These are phyloP conservation scores for Passer domesticus DNA, from an alignment of 2,113 vertebrate genomes.

Conservation along the genomic window DNA sequence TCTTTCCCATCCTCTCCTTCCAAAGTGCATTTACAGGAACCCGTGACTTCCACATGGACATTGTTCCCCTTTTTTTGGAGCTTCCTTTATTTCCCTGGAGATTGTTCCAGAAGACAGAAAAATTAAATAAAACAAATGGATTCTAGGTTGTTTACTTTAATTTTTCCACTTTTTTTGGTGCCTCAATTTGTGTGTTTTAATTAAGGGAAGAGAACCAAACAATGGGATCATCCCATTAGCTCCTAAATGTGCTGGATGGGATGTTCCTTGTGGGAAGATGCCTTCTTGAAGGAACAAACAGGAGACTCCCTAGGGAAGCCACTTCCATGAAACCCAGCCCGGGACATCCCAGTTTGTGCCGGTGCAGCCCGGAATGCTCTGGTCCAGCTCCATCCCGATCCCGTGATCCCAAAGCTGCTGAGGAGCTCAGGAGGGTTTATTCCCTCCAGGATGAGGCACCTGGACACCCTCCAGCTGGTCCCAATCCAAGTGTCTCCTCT, in stretches of 20 bases:
- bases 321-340: neutral
- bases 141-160: neutral
- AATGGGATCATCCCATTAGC: neutral
- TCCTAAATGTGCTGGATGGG: neutral
- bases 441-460: neutral
- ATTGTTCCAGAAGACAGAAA: neutral
- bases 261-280: neutral
- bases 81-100: neutral
- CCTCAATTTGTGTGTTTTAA: neutral
- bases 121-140: neutral
- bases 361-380: neutral
- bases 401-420: accelerated
- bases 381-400: neutral
- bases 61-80: neutral
- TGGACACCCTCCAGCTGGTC: neutral
- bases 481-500: accelerated
- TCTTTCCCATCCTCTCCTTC: neutral
- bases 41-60: neutral
- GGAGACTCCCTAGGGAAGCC: neutral
- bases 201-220: neutral
- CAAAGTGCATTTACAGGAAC: neutral
- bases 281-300: neutral
- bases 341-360: neutral
- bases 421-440: neutral
- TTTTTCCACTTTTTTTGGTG: accelerated